A percentile compares a stretch with the other conserved stretches of the same genome.
These are phyloP conservation scores for Manis pentadactyla DNA, from an alignment of 2,797 vertebrate species.

Conservation along the genomic window DNA sequence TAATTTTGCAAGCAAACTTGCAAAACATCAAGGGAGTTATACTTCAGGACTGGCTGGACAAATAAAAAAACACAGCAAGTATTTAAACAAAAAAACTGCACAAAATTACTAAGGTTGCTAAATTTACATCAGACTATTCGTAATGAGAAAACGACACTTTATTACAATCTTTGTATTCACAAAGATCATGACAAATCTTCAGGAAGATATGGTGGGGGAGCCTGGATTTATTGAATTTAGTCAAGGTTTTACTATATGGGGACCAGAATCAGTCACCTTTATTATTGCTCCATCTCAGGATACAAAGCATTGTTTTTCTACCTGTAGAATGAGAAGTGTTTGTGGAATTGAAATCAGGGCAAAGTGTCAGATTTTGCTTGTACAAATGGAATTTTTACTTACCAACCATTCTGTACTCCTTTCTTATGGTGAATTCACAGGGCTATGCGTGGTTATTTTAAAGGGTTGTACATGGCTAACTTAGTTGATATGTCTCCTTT, in stretches of 20 bases:
- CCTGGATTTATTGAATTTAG: not conserved
- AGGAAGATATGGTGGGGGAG: not conserved
- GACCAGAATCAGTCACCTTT: not conserved
- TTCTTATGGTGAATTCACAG: not conserved
- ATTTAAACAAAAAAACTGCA: not conserved
- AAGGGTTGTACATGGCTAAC: not conserved
- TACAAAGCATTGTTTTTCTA: not conserved
- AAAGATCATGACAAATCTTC: not conserved
- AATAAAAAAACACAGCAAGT: not conserved
- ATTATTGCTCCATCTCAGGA: not conserved
- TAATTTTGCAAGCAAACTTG: not conserved
- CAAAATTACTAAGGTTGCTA: constrained; percentile 24
- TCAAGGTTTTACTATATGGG: not conserved
- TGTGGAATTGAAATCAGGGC: not conserved
- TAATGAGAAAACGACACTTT: constrained; percentile 1
- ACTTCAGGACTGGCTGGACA: not conserved
- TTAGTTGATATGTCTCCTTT: constrained; percentile 21
- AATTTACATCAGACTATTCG: not conserved
- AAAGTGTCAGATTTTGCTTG: not conserved
- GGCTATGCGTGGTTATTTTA: not conserved
- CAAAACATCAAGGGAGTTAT: not conserved
- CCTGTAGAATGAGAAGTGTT: not conserved
- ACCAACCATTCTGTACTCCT: not conserved
- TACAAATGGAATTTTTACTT: not conserved
- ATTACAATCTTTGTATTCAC: not conserved